These are phyloP conservation scores for Otis tarda DNA, from an alignment of 2,113 vertebrate genomes.

Conservation along the genomic window DNA sequence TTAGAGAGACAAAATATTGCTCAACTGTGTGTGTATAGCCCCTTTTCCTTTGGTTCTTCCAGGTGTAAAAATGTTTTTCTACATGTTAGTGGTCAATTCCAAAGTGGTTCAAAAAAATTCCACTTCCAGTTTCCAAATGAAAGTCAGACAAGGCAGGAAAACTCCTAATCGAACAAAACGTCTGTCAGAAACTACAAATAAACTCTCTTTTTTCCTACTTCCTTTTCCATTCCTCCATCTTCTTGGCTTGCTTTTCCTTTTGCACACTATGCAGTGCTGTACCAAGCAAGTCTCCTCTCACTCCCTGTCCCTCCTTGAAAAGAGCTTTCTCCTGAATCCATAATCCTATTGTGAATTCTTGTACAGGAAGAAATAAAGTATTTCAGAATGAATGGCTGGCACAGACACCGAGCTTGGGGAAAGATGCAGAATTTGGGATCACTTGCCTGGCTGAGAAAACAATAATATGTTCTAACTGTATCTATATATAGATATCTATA, in stretches of 20 bases:
- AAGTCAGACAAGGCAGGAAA: background rate
- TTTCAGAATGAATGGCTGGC: constrained; percentile 2
- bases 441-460: constrained; percentile 3
- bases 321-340: background rate
- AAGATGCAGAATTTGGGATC: constrained; percentile 33
- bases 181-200: background rate
- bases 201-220: background rate
- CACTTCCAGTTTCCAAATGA: background rate
- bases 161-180: background rate
- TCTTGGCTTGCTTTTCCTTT: background rate
- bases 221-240: background rate
- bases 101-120: background rate
- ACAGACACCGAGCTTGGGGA: background rate
- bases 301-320: background rate
- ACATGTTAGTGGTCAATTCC: background rate
- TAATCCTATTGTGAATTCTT: background rate
- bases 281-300: background rate
- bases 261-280: background rate
- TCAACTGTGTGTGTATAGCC: accelerated
- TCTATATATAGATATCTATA: too few relatives aligned
- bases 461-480: constrained; percentile 35
- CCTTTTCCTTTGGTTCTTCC: background rate
- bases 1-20: background rate
- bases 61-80: background rate
- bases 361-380: background rate